phyloP scores from a whole-genome alignment of 2,888 invertebrate genomes.

The Folsomia candida region DNA sequence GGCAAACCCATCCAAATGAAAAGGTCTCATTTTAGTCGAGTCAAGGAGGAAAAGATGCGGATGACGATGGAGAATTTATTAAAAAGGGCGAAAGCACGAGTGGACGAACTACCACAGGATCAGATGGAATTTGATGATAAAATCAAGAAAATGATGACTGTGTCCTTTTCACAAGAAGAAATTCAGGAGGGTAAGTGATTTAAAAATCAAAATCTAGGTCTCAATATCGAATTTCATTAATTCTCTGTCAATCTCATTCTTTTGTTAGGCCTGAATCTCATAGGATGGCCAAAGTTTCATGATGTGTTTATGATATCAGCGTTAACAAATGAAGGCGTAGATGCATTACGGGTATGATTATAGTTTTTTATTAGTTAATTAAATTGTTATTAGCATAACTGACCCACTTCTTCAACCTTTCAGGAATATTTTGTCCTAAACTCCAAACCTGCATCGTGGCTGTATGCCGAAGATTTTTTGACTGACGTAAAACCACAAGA shows the following conservation, averaged over 20 bases:
- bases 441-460: conserved; percentile 67
- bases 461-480: conserved; percentile 65
- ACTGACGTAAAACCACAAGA: conserved; percentile 72
- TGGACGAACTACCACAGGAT: neutral
- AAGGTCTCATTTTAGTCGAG: neutral
- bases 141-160: neutral
- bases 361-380: too few relatives aligned
- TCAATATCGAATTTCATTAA: too few relatives aligned
- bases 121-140: conserved; percentile 7
- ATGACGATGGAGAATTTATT: conserved; percentile 31
- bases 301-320: conserved; percentile 92
- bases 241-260: too few relatives aligned
- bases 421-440: conserved; percentile 68
- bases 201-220: neutral
- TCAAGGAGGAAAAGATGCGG: conserved; percentile 11
- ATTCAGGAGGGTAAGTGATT: conserved; percentile 23
- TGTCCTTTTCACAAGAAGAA: conserved; percentile 23
- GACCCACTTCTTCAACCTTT: too few relatives aligned
- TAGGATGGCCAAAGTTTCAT: conserved; percentile 74
- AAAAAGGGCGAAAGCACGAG: conserved; percentile 25
- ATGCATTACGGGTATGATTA: conserved; percentile 64
- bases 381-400: too few relatives aligned
- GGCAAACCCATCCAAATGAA: conserved; percentile 34
- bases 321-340: conserved; percentile 70
- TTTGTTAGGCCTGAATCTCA: conserved; percentile 46